phyloP scores from a whole-genome alignment of 2,797 vertebrate species.

The Peromyscus eremicus region DNA sequence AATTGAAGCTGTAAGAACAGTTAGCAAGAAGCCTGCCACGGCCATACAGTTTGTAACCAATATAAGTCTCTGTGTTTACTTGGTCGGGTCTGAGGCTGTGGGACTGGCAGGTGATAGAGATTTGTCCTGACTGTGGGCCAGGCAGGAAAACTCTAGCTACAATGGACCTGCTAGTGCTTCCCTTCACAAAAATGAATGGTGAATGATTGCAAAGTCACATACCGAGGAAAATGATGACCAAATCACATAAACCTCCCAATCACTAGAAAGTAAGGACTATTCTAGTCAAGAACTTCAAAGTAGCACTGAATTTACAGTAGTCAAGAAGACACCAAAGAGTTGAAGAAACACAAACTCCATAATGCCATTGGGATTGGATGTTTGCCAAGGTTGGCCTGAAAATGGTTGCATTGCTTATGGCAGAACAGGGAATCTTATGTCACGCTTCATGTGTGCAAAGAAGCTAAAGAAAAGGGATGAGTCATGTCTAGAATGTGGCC shows the following conservation, averaged over 20 bases:
- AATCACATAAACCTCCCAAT: constrained; percentile 84
- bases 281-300: constrained; percentile 86
- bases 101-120: too few species aligned
- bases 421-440: constrained; percentile 95
- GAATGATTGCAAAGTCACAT: constrained; percentile 81
- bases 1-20: too few species aligned
- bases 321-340: constrained; percentile 90
- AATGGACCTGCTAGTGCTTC: too few species aligned
- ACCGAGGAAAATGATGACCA: constrained; percentile 86
- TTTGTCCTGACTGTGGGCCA: too few species aligned
- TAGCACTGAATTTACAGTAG: constrained; percentile 85
- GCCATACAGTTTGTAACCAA: too few species aligned
- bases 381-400: constrained; percentile 96
- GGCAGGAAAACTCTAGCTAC: too few species aligned
- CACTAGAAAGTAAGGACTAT: constrained; percentile 90
- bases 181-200: constrained; percentile 71
- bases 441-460: constrained; percentile 94
- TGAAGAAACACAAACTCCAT: constrained; percentile 90
- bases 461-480: constrained; percentile 97
- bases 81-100: too few species aligned
- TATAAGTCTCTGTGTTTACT: too few species aligned
- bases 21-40: too few species aligned
- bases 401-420: constrained; percentile 98
- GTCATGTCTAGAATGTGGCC: constrained; percentile 94
- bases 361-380: constrained; percentile 95